Percentiles rank a stretch among this genome's conserved stretches.
Evolutionary conservation across 2,113 vertebrate genomes (phyloP).

Genomic region (Nipponia nippon): DNA sequence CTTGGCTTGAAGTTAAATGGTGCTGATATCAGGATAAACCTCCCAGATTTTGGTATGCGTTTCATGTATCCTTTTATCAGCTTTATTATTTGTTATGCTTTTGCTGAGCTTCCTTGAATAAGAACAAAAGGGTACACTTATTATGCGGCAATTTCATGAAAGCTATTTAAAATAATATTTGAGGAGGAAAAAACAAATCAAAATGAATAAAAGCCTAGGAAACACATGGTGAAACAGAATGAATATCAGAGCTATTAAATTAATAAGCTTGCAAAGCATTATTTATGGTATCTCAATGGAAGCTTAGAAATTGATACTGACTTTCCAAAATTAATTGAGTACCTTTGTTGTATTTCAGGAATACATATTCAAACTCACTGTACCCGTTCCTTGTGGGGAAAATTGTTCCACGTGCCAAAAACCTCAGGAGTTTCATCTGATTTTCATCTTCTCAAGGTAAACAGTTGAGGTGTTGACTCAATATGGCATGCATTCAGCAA

Average conservation of each 20-base stretch:
- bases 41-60: background rate
- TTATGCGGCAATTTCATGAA: constrained; percentile 33
- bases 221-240: constrained; percentile 45
- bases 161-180: constrained; percentile 54
- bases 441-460: constrained; percentile 15
- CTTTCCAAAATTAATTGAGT: constrained; percentile 26
- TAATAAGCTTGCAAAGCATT: constrained; percentile 38
- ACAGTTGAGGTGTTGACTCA: background rate
- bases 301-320: constrained; percentile 47
- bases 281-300: constrained; percentile 37
- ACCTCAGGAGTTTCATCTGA: background rate
- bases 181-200: constrained; percentile 55
- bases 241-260: constrained; percentile 55
- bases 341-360: constrained; percentile 27
- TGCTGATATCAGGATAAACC: background rate
- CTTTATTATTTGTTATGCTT: constrained; percentile 37
- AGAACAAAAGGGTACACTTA: constrained; percentile 17
- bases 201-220: constrained; percentile 50
- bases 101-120: constrained; percentile 10
- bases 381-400: background rate
- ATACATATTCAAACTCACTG: background rate
- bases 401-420: background rate
- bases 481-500: background rate
- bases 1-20: constrained; percentile 1
- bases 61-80: constrained; percentile 44